These are phyloP conservation scores for Scaptomyza reducta DNA, from an alignment of 2,888 invertebrate genomes.

Conservation along the genomic window DNA sequence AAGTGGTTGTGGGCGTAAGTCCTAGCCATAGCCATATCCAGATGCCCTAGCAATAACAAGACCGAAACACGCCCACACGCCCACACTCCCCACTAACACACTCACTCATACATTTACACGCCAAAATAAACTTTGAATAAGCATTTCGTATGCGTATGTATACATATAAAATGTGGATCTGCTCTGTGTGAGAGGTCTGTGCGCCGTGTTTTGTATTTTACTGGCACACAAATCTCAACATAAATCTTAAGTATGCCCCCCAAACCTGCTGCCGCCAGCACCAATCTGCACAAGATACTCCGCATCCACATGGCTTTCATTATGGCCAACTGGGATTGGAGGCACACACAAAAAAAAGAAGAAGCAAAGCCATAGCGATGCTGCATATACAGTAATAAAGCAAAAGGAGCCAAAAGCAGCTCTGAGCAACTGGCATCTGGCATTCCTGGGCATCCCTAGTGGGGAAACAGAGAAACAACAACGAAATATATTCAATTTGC, in stretches of 20 bases:
- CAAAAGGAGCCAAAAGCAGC: conserved; percentile 16
- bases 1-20: conserved; percentile 58
- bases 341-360: conserved; percentile 28
- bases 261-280: not conserved
- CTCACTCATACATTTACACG: conserved; percentile 28
- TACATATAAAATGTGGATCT: conserved; percentile 45
- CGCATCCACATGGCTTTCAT: conserved; percentile 46
- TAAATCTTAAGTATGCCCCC: conserved; percentile 72
- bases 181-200: conserved; percentile 27
- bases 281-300: conserved; percentile 26
- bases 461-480: conserved; percentile 5
- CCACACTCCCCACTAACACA: conserved; percentile 2
- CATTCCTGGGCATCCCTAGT: conserved; percentile 4
- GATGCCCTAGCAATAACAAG: conserved; percentile 26
- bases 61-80: conserved; percentile 14
- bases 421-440: conserved; percentile 18
- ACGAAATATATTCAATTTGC: conserved; percentile 76
- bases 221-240: conserved; percentile 72
- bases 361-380: conserved; percentile 46
- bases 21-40: conserved; percentile 16
- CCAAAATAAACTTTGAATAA: conserved; percentile 78
- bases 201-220: conserved; percentile 53
- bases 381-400: conserved; percentile 63
- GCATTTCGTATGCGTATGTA: conserved; percentile 64
- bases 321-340: conserved; percentile 41